Percentiles rank a stretch among this genome's conserved stretches.
Conservation (phyloP, 1,140 invertebrate genomes). For the Euborellia annulipes region DNA sequence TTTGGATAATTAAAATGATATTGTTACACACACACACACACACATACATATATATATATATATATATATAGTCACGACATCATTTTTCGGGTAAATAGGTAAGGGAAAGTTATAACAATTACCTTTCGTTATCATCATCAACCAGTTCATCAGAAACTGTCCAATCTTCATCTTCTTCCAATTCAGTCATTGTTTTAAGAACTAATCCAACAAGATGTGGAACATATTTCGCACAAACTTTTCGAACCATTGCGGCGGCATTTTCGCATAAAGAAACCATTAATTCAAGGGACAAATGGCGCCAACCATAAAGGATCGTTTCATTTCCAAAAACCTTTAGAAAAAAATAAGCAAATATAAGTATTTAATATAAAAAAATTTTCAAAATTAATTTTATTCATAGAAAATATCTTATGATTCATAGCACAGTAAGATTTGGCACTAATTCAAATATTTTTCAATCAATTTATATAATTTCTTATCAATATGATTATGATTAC, state of each 20-base stretch:
- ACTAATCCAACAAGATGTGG: conserved; percentile 61
- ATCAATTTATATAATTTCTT: too few species aligned
- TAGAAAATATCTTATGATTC: background rate
- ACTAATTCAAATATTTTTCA: too few species aligned
- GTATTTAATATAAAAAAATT: background rate
- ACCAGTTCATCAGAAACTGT: conserved; percentile 55
- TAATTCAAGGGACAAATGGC: conserved; percentile 83
- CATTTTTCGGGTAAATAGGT: background rate
- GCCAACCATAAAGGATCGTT: conserved; percentile 66
- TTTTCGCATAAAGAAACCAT: conserved; percentile 90
- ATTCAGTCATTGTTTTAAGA: conserved; percentile 90
- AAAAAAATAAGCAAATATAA: background rate
- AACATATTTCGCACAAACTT: conserved; percentile 67
- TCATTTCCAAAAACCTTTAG: conserved; percentile 44
- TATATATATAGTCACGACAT: background rate
- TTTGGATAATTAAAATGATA: background rate
- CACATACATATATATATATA: background rate
- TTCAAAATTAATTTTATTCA: background rate
- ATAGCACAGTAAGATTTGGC: background rate
- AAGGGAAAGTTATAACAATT: conserved; percentile 5
- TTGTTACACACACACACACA: background rate
- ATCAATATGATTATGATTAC: too few species aligned
- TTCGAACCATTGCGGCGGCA: conserved; percentile 88
- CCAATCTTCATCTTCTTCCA: conserved; percentile 88
- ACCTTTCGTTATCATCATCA: conserved; percentile 72